These are phyloP conservation scores for Automeris io DNA, from an alignment of 2,888 invertebrate genomes.

Conservation along the genomic window DNA sequence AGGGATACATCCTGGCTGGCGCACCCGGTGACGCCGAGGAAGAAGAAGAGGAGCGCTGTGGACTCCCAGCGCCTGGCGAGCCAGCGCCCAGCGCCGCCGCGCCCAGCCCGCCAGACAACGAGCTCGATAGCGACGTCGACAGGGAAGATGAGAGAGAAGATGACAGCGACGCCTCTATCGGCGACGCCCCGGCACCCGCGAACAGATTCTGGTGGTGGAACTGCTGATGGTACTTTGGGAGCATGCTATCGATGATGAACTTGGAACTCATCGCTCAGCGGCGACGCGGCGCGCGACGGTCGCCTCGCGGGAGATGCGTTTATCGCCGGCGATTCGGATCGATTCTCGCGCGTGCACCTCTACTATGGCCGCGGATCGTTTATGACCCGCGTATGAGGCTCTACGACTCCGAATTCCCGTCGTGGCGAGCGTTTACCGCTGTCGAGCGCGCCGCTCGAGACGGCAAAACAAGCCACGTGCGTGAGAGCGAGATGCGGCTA, in stretches of 20 bases:
- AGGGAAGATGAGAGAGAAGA: conserved; percentile 78
- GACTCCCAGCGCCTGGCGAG: conserved; percentile 77
- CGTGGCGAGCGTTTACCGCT: conserved; percentile 75
- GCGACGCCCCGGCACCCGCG: conserved; percentile 83
- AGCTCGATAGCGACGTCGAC: conserved; percentile 74
- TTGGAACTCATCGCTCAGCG: conserved; percentile 94
- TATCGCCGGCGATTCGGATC: conserved; percentile 76
- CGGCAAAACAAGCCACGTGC: conserved; percentile 66
- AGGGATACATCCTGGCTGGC: conserved; percentile 93
- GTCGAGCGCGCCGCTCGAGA: conserved; percentile 72
- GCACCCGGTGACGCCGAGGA: conserved; percentile 84
- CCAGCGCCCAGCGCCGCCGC: conserved; percentile 80
- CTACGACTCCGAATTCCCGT: conserved; percentile 90
- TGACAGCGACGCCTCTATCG: conserved; percentile 81
- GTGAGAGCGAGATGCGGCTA: conserved; percentile 55
- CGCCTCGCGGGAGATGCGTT: conserved; percentile 75
- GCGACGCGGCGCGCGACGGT: conserved; percentile 76
- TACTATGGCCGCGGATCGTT: conserved; percentile 86
- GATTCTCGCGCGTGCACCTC: conserved; percentile 78
- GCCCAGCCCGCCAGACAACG: conserved; percentile 79
- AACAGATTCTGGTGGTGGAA: conserved; percentile 81
- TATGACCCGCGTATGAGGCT: conserved; percentile 91
- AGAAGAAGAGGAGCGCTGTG: conserved; percentile 79
- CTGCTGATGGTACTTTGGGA: conserved; percentile 92
- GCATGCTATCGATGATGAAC: conserved; percentile 98